A percentile compares a stretch with the other conserved stretches of the same genome.
Conservation (phyloP, 2,888 invertebrate species). For the Globia sparganii region DNA sequence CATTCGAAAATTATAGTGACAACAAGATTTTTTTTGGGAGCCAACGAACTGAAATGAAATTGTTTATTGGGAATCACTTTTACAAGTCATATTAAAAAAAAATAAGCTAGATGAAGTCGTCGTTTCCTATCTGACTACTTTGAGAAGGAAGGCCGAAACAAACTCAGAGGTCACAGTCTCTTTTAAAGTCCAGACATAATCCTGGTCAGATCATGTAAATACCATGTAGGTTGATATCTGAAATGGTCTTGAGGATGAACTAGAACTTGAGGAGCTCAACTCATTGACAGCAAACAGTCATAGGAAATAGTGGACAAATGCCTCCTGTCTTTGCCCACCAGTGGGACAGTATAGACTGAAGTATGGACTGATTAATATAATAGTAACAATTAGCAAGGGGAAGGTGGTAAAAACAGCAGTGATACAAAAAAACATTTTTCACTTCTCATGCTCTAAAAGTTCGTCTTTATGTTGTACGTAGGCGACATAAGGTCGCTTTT, state of each 20-base stretch:
- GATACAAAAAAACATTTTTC: too few species aligned
- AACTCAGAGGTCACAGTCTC: not conserved
- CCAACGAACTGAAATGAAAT: not conserved
- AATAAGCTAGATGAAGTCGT: too few species aligned
- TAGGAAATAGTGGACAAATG: not conserved
- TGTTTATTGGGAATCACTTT: not conserved
- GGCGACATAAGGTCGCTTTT: too few species aligned
- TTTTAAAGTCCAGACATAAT: not conserved
- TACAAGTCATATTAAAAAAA: too few species aligned
- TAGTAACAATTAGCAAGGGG: not conserved
- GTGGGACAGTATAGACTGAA: not conserved
- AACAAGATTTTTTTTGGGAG: not conserved
- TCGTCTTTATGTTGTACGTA: too few species aligned
- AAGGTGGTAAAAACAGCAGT: not conserved
- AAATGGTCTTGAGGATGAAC: not conserved
- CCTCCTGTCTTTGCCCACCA: not conserved
- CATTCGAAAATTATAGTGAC: not conserved
- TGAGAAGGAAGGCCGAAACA: too few species aligned
- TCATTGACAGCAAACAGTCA: not conserved
- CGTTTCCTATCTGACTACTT: too few species aligned
- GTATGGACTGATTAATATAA: not conserved
- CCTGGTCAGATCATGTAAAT: not conserved
- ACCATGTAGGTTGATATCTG: not conserved
- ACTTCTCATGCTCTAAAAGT: too few species aligned
- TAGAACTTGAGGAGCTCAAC: not conserved